Percentiles rank a stretch among this genome's conserved stretches.
These are phyloP conservation scores for Pangasius sanitwongsei DNA, from an alignment of 2,797 vertebrate species.

Conservation along the genomic window DNA sequence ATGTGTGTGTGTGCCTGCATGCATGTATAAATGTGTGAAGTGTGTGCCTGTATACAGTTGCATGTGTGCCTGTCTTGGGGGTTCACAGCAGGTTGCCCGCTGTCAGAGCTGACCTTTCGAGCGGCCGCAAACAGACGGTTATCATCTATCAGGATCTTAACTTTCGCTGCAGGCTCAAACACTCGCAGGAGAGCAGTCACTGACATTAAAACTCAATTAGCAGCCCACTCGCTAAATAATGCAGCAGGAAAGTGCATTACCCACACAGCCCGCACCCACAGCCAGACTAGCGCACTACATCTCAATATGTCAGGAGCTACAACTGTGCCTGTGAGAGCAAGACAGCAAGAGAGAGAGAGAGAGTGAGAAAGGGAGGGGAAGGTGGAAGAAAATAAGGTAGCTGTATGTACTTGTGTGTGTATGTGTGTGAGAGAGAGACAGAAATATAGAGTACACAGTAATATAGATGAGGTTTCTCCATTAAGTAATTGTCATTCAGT, in stretches of 20 bases:
- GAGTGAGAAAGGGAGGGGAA: background rate
- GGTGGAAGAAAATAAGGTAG: background rate
- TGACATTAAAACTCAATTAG: conserved; percentile 85
- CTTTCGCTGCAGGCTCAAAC: conserved; percentile 71
- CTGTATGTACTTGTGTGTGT: background rate
- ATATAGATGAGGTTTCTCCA: conserved; percentile 61
- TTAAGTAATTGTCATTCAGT: conserved; percentile 59
- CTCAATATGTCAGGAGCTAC: conserved; percentile 72
- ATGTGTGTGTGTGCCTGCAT: background rate
- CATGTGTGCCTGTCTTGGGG: conserved; percentile 43
- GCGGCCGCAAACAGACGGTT: conserved; percentile 65
- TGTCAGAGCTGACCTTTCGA: conserved; percentile 72
- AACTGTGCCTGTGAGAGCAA: conserved; percentile 50
- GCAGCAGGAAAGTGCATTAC: conserved; percentile 78
- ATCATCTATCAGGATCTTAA: conserved; percentile 79
- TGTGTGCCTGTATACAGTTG: conserved; percentile 16
- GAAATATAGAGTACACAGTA: conserved; percentile 39
- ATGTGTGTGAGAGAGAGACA: background rate
- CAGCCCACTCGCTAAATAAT: conserved; percentile 78
- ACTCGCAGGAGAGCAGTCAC: conserved; percentile 70
- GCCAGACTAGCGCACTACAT: conserved; percentile 64
- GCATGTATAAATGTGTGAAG: conserved; percentile 2
- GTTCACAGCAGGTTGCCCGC: conserved; percentile 61
- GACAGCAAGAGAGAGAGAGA: conserved; percentile 6
- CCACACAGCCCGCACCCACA: conserved; percentile 66